Base-by-base conservation (phyloP, 2,113 vertebrate species). In the Cryptotis parvus region DNA sequence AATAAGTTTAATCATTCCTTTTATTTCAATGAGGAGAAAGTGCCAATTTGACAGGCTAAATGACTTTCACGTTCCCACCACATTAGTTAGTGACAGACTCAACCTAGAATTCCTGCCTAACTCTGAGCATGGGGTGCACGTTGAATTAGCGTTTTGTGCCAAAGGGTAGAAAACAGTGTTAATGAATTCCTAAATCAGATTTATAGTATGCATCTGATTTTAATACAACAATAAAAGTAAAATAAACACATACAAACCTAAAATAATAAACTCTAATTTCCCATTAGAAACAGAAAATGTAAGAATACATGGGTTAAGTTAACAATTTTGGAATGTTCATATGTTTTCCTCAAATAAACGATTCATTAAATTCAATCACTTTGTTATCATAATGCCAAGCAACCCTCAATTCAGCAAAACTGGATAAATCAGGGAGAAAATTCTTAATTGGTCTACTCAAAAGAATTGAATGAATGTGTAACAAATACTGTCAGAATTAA, bases 191-290 rank as follows among this genome's bases (percentile, higher is more conserved):
- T 58, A 20, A 77, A 65, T 66, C 9, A 86, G 43, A 82, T 63
- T 75, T 6, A 75, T 94, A 91, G 83, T 41, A 72, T 75, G 12
- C 8, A 90, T 83, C 65, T 91, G 22, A 91, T 85, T 91, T 87
- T 84, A 87, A 72, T 89, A 10, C 45, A 2, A 31, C 65, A 84
- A 65, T n/a, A 61, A 66, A 82, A 27, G 68, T 43, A 65, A 92
- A 94, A 93, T 77, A n/a, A 92, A 85, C 63, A 65, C 63, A 65
- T 35, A 24, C 1, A 41, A 69, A 65, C 73, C 55, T 29, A 55
- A 70, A 87, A 81, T 16, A 81, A 35, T 52, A 75, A 91, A 33
- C 27, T 33, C 35, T 78, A 49, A 84, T 93, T 92, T 91, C 45
- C 26, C 69, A 86, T 94, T 61, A 83, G 85, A 91, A 86, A 43